These are phyloP conservation scores for Maniola jurtina DNA, from an alignment of 1,140 invertebrate species.

Conservation along the genomic window DNA sequence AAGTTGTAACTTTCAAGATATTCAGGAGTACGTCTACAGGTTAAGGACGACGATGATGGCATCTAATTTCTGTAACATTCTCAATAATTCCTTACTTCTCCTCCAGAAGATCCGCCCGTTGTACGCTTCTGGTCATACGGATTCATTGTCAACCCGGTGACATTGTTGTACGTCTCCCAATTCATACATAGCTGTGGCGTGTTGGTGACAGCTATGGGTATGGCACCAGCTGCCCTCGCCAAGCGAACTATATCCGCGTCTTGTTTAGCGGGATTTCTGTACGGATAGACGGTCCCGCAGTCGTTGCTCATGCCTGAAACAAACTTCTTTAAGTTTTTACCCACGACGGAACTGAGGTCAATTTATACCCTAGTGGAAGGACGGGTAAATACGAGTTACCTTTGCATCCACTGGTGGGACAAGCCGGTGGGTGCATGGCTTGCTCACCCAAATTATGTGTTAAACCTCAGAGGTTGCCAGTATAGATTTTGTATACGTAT, in stretches of 20 bases:
- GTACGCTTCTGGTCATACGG: conserved; percentile 90
- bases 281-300: conserved; percentile 75
- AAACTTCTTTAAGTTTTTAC: background rate
- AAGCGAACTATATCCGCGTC: conserved; percentile 86
- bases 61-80: too few species aligned
- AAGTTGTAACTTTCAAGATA: too few species aligned
- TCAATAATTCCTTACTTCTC: conserved; percentile 78
- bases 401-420: too few species aligned
- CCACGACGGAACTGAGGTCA: background rate
- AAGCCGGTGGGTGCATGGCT: too few species aligned
- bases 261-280: conserved; percentile 79
- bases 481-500: too few species aligned
- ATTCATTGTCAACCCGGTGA: conserved; percentile 92
- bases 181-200: conserved; percentile 94
- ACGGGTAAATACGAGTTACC: too few species aligned
- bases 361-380: too few species aligned
- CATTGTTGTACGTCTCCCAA: conserved; percentile 93
- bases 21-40: too few species aligned
- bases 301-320: conserved; percentile 79
- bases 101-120: conserved; percentile 88
- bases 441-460: too few species aligned
- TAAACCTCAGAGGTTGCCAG: too few species aligned
- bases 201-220: conserved; percentile 93
- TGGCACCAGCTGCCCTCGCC: conserved; percentile 89
- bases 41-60: too few species aligned